Base-by-base conservation (phyloP, 2,797 vertebrate genomes). In the Trachops cirrhosus region DNA sequence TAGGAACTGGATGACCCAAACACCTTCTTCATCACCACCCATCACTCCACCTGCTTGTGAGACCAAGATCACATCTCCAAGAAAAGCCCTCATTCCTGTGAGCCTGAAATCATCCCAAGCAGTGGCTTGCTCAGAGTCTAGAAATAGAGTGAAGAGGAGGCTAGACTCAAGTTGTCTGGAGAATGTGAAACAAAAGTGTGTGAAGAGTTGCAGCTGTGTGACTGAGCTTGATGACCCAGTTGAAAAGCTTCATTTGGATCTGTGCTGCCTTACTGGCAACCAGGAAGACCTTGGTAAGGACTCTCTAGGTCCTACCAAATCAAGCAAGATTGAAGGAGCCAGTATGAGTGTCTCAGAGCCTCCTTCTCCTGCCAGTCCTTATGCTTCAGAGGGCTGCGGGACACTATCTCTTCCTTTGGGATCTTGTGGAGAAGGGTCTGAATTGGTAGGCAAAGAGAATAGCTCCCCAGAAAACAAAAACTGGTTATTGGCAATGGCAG, bases 401-500 rank as follows among this genome's bases (percentile, higher is more conserved):
- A 74, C 94, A 3, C 37, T 95, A 0, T 39, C 93, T 2, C 96
- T 95, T 75, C 85, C 97, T 93, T 74, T 97, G 78, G 96, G 97
- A 73, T 95, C 97, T 4, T 54, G 48, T 2, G 93, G 93, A 74
- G 97, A 98, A 96, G 97, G 87, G 29, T n/a, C 95, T 52, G 97
- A 96, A 34, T 91, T 95, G 34, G 96, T 86, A 32, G 99, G 98
- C 96, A 99, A 99, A 95, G 99, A 99, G 97, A 99, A 99, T 79
- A 98, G 96, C 95, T 99, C 98, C 41, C 99, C 99, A 19, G 98
- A 98, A 82, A 98, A 96, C 8, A 98, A 97, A 77, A 99, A 99
- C 97, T 99, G 99, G 99, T 97, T 99, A 88, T 99, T 99, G 54
- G 99, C 97, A 91, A 98, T 99, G 98, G 98, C 99, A 78, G 99